Conservation (phyloP, 1,140 invertebrate species). For the Phthorimaea operculella region DNA sequence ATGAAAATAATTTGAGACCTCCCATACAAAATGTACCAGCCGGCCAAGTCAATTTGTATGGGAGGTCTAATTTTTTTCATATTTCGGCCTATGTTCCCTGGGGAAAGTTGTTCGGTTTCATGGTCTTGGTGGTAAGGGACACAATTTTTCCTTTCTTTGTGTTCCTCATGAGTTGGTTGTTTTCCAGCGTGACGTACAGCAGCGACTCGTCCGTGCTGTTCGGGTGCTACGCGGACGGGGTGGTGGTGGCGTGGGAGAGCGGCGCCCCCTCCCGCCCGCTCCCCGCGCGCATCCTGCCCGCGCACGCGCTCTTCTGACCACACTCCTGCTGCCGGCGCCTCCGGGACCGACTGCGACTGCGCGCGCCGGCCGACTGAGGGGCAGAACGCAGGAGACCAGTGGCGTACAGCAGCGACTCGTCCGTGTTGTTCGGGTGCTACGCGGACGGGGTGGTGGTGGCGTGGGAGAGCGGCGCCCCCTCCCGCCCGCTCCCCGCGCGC, state of each 20-base stretch:
- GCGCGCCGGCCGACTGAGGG: neutral
- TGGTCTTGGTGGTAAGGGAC: too few species aligned
- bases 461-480: conserved; percentile 43
- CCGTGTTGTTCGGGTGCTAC: conserved; percentile 48
- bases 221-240: conserved; percentile 46
- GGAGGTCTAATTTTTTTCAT: too few species aligned
- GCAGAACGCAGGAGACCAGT: conserved; percentile 28
- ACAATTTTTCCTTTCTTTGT: too few species aligned
- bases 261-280: conserved; percentile 17
- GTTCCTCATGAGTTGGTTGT: too few species aligned
- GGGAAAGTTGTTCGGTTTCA: too few species aligned
- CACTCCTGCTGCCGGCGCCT: conserved; percentile 4
- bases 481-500: conserved; percentile 27
- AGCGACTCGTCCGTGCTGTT: conserved; percentile 48
- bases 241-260: conserved; percentile 50
- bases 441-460: conserved; percentile 43
- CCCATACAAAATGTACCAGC: too few species aligned
- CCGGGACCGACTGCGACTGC: too few species aligned
- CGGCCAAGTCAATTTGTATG: too few species aligned
- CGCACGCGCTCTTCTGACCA: conserved; percentile 36
- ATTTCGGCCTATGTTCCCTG: too few species aligned
- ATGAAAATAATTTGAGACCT: too few species aligned
- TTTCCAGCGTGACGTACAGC: conserved; percentile 51
- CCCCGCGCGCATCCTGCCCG: conserved; percentile 36
- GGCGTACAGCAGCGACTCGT: conserved; percentile 45